Evolutionary conservation across 1,140 invertebrate species (phyloP).

Genomic region (Aphidius ervi): DNA sequence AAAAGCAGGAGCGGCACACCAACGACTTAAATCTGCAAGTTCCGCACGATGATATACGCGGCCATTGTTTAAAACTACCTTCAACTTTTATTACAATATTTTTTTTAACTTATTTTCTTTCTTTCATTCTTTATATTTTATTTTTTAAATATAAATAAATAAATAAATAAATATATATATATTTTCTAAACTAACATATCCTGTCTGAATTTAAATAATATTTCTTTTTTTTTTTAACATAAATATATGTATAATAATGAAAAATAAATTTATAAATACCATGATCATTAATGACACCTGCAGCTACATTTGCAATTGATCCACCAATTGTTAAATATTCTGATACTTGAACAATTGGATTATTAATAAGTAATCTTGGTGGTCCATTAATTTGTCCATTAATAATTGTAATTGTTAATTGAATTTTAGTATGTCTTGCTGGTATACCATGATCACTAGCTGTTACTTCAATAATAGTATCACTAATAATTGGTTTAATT

Average conservation of each 20-base stretch:
- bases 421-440: slow-evolving; percentile 59
- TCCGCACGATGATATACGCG: slow-evolving; percentile 52
- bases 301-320: slow-evolving; percentile 74
- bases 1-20: slow-evolving; percentile 15
- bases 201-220: no score
- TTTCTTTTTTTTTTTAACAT: neutral
- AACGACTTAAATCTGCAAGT: slow-evolving; percentile 30
- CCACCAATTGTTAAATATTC: slow-evolving; percentile 74
- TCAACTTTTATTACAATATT: slow-evolving; percentile 14
- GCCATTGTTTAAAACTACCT: slow-evolving; percentile 41
- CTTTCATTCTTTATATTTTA: no score
- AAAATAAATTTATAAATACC: slow-evolving; percentile 41
- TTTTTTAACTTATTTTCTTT: slow-evolving; percentile 19
- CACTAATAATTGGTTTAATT: slow-evolving; percentile 60
- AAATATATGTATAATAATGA: neutral
- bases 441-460: slow-evolving; percentile 80
- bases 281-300: slow-evolving; percentile 63
- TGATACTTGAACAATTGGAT: slow-evolving; percentile 73
- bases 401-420: slow-evolving; percentile 64
- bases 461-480: slow-evolving; percentile 63
- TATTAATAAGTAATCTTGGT: slow-evolving; percentile 72
- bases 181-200: no score
- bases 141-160: no score
- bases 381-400: slow-evolving; percentile 72
- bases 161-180: no score